A percentile compares a stretch with the other conserved stretches of the same genome.
Evolutionary conservation across 2,888 invertebrate genomes (phyloP).

Genomic region (Caenorhabditis becei): DNA sequence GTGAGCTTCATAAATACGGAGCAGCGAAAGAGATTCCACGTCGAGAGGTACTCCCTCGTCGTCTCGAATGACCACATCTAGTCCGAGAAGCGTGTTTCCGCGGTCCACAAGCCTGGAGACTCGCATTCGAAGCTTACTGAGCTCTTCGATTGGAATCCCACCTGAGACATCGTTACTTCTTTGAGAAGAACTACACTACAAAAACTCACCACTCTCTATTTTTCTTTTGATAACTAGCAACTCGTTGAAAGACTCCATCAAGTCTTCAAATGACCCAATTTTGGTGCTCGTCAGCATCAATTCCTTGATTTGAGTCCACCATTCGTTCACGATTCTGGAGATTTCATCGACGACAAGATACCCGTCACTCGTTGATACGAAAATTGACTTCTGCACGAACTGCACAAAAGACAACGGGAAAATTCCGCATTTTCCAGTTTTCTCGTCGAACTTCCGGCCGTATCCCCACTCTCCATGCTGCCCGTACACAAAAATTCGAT

Average conservation of each 20-base stretch:
- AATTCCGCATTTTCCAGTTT: conserved; percentile 37
- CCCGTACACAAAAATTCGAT: conserved; percentile 52
- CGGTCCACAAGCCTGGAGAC: conserved; percentile 64
- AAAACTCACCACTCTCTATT: conserved; percentile 46
- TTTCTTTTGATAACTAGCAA: conserved; percentile 55
- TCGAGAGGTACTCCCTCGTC: conserved; percentile 63
- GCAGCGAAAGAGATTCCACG: conserved; percentile 64
- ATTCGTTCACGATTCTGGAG: conserved; percentile 36
- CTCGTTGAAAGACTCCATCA: conserved; percentile 58
- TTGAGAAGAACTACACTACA: neutral
- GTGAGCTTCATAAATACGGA: conserved; percentile 70
- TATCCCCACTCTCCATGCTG: conserved; percentile 50
- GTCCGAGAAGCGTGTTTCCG: conserved; percentile 64
- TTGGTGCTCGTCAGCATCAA: conserved; percentile 37
- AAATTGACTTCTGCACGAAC: conserved; percentile 50
- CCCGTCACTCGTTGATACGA: conserved; percentile 58
- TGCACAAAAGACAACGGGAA: conserved; percentile 49
- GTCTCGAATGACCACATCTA: conserved; percentile 66
- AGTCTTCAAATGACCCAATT: conserved; percentile 37
- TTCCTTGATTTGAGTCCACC: conserved; percentile 64
- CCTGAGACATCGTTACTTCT: conserved; percentile 48
- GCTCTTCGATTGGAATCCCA: conserved; percentile 67
- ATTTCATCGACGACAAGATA: conserved; percentile 55
- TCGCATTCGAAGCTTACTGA: conserved; percentile 60
- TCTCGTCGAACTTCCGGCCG: conserved; percentile 57